Base-by-base conservation (phyloP, 2,797 vertebrate species). In the Sebastes umbrosus region DNA sequence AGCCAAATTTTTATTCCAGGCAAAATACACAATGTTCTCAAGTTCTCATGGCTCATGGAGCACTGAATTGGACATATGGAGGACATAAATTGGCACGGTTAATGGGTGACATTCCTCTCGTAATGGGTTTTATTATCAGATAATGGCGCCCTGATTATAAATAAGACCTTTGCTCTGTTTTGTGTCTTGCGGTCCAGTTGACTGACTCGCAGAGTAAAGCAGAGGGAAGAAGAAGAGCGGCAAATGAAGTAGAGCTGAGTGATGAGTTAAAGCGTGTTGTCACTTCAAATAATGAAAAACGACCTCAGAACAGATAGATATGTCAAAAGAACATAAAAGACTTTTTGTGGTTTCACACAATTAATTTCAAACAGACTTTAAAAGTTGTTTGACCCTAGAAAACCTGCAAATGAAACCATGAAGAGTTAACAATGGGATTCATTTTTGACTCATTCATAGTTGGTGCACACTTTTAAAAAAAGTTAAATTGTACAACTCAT, bases 121-220 rank as follows among this genome's bases (percentile, higher is more conserved):
- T 66, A 54, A 79, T 77, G 54, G 71, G 43, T 84, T 86, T 87
- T 25, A 85, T 82, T 63, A 59, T 69, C 54, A 79, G 57, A 83
- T 85, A 88, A 87, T 75, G 65, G 79, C 3, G 9, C 2, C 29
- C 73, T 81, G 75, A 84, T 86, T 81, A 78, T 68, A 67, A 70
- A 71, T 62, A 10, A 63, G 73, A 82, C 65, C 63, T 76, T 73
- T 79, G 34, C 43, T 36, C 66, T 75, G 25, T 76, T 65, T 72
- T 81, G 66, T 69, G 67, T 57, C 46, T 80, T 20, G 34, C 67
- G 29, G 75, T 75, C 52, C 77, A 73, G 55, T 55, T 76, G 80
- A 89, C 75, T 69, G 10, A 67, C 78, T 84, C 69, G 52, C 81
- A 83, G 34, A 24, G 32, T 67, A 34, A 59, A 72, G 62, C 22